phyloP scores from a whole-genome alignment of 2,888 invertebrate species.

The Tribolium freemani region DNA sequence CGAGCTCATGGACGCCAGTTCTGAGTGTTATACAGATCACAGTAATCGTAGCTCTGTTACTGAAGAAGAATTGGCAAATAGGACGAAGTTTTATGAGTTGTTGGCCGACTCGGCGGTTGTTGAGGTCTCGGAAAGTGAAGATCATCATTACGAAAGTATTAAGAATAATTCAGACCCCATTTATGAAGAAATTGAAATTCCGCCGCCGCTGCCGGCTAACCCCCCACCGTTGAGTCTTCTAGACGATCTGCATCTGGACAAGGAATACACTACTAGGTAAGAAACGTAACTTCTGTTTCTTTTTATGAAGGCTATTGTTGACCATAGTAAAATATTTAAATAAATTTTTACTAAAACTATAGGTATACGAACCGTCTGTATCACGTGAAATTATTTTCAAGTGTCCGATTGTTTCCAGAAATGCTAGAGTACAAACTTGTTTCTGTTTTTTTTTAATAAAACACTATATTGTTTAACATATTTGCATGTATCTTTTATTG shows the following conservation, averaged over 20 bases:
- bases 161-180: conserved; percentile 81
- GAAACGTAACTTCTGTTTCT: too few species aligned
- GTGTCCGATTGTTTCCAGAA: too few species aligned
- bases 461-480: neutral
- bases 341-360: too few species aligned
- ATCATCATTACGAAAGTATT: conserved; percentile 83
- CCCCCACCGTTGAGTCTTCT: conserved; percentile 80
- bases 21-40: conserved; percentile 80
- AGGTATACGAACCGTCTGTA: too few species aligned
- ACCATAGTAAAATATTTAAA: too few species aligned
- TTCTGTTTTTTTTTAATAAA: too few species aligned
- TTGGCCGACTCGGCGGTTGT: conserved; percentile 79
- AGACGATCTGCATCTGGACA: conserved; percentile 78
- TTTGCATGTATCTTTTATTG: too few species aligned
- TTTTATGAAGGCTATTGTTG: too few species aligned
- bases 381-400: neutral
- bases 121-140: conserved; percentile 77
- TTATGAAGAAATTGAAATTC: conserved; percentile 84
- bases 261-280: conserved; percentile 76
- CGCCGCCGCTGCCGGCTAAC: conserved; percentile 83
- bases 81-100: conserved; percentile 82
- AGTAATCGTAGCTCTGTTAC: conserved; percentile 68
- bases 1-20: conserved; percentile 81
- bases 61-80: conserved; percentile 75
- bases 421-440: too few species aligned